Percentiles rank a stretch among this genome's conserved stretches.
These are phyloP conservation scores for Falco naumanni DNA, from an alignment of 2,797 vertebrate species.

Conservation along the genomic window DNA sequence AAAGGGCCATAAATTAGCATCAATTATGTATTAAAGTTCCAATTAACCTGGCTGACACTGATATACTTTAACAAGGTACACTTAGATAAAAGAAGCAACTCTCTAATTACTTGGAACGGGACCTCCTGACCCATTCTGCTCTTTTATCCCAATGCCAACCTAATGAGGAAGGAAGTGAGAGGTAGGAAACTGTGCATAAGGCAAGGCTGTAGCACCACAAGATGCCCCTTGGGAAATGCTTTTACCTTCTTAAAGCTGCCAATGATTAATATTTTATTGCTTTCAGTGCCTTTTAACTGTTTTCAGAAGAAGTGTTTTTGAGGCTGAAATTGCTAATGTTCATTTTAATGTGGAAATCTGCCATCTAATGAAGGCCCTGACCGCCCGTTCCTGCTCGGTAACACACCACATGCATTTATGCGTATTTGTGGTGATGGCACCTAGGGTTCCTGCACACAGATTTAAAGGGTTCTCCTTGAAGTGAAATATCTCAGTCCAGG, in stretches of 20 bases:
- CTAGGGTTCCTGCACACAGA: background rate
- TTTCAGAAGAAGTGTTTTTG: slow-evolving; percentile 38
- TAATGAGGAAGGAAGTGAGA: slow-evolving; percentile 80
- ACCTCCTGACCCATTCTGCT: slow-evolving; percentile 83
- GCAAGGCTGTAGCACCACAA: slow-evolving; percentile 60
- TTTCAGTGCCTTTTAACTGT: slow-evolving; percentile 51
- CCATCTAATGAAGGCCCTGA: background rate
- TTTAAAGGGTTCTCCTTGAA: background rate
- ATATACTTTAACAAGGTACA: slow-evolving; percentile 86
- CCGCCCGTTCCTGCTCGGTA: background rate
- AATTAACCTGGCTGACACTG: slow-evolving; percentile 87
- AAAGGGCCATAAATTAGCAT: slow-evolving; percentile 87
- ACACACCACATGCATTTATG: background rate
- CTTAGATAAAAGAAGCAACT: slow-evolving; percentile 85
- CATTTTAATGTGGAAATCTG: slow-evolving; percentile 2
- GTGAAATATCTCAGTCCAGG: background rate
- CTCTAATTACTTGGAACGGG: slow-evolving; percentile 85
- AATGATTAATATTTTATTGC: slow-evolving; percentile 66
- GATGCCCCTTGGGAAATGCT: slow-evolving; percentile 42
- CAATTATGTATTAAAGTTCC: slow-evolving; percentile 88
- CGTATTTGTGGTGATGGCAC: background rate
- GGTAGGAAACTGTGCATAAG: slow-evolving; percentile 63
- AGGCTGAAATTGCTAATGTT: slow-evolving; percentile 27
- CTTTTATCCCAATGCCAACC: slow-evolving; percentile 79
- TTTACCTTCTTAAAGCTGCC: slow-evolving; percentile 57